These are phyloP conservation scores for Myrmecophaga tridactyla DNA, from an alignment of 2,113 vertebrate genomes.

Conservation along the genomic window DNA sequence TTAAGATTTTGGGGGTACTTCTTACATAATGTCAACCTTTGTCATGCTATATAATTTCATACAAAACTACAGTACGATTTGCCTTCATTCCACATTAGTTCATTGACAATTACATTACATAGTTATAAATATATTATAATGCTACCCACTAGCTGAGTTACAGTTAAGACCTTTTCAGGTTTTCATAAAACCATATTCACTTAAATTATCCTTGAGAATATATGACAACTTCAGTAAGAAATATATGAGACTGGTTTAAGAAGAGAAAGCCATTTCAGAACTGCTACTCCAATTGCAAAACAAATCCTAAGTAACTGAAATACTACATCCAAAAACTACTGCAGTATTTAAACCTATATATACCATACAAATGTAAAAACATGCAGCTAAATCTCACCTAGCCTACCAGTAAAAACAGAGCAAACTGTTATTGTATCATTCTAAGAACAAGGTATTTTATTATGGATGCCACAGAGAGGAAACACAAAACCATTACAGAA, in stretches of 20 bases:
- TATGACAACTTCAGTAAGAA: constrained; percentile 26
- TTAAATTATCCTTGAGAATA: constrained; percentile 65
- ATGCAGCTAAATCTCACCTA: background rate
- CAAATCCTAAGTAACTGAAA: constrained; percentile 65
- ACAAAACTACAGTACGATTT: constrained; percentile 61
- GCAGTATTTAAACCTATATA: background rate
- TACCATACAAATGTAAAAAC: background rate
- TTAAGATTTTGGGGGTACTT: constrained; percentile 77
- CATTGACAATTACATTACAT: constrained; percentile 67
- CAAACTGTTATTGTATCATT: background rate
- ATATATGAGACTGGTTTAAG: constrained; percentile 2
- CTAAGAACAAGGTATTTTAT: background rate
- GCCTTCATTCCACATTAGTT: constrained; percentile 54
- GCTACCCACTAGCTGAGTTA: constrained; percentile 63
- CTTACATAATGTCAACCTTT: constrained; percentile 73
- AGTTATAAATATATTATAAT: constrained; percentile 47
- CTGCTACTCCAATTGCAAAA: constrained; percentile 51
- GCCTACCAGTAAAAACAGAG: background rate
- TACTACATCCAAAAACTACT: constrained; percentile 28
- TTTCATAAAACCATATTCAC: constrained; percentile 47
- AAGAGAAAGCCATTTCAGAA: constrained; percentile 38
- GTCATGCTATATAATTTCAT: constrained; percentile 61
- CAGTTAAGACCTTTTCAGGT: constrained; percentile 58
- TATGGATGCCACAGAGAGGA: background rate
- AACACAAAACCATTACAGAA: background rate